Percentiles rank a stretch among this genome's conserved stretches.
Evolutionary conservation across 2,888 invertebrate species (phyloP).

Genomic region (Hydriomena furcata): DNA sequence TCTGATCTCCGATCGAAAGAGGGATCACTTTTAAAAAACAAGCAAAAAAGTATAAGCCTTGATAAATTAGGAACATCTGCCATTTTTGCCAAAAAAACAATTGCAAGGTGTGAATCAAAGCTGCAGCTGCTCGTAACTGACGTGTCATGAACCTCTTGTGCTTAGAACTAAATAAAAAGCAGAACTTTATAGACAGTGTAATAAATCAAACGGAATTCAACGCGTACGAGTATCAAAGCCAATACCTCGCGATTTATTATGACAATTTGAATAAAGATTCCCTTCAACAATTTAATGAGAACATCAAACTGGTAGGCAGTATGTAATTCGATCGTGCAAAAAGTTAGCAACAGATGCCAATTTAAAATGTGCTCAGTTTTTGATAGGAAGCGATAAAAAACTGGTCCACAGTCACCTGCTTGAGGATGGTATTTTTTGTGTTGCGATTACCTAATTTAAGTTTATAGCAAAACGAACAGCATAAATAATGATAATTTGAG

Average conservation of each 20-base stretch:
- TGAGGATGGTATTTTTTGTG: conserved; percentile 28
- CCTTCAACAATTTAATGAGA: conserved; percentile 45
- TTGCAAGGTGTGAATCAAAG: conserved; percentile 21
- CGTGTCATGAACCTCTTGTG: conserved; percentile 8
- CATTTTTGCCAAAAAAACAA: conserved; percentile 15
- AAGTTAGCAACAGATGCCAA: conserved; percentile 46
- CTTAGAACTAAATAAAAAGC: conserved; percentile 17
- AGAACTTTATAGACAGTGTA: conserved; percentile 16
- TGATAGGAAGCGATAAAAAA: conserved; percentile 35
- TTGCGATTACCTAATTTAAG: conserved; percentile 31
- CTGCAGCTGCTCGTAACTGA: conserved; percentile 18
- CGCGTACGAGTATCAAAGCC: conserved; percentile 15
- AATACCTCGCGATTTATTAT: conserved; percentile 27
- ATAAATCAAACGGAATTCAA: conserved; percentile 24
- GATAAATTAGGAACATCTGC: conserved; percentile 25
- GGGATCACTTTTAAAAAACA: conserved; percentile 4
- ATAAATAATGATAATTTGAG: conserved; percentile 31
- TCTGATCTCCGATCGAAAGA: not conserved
- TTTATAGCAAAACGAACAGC: conserved; percentile 20
- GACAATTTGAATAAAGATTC: conserved; percentile 36
- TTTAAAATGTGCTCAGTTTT: conserved; percentile 33
- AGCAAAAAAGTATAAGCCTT: conserved; percentile 12
- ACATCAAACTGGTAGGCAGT: conserved; percentile 43
- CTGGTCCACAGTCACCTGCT: conserved; percentile 35
- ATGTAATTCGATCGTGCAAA: conserved; percentile 42